Conservation (phyloP, 2,888 invertebrate species). For the Gortyna flavago region DNA sequence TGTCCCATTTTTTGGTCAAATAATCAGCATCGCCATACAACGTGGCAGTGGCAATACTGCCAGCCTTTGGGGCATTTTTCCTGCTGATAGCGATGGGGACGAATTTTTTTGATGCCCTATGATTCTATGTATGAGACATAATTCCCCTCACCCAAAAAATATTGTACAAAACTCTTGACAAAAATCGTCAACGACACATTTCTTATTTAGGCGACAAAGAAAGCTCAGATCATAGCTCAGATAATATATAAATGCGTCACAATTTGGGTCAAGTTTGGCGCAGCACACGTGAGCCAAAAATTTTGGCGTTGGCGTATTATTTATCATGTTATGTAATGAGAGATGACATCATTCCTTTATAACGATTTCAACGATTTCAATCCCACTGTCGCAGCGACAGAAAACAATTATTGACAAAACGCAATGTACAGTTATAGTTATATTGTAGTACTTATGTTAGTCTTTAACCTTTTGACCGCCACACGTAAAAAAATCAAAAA, state of each 20-base stretch:
- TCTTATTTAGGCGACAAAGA: conserved; percentile 6
- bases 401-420: not conserved
- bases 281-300: conserved; percentile 37
- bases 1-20: too few species aligned
- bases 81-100: too few species aligned
- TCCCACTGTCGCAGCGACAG: not conserved
- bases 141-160: not conserved
- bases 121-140: not conserved
- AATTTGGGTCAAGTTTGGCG: conserved; percentile 53
- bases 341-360: conserved; percentile 39
- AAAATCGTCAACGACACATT: not conserved
- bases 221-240: conserved; percentile 27
- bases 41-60: too few species aligned
- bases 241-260: not conserved
- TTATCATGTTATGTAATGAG: conserved; percentile 46
- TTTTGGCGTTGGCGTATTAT: conserved; percentile 47
- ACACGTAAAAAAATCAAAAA: too few species aligned
- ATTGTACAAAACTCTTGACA: not conserved
- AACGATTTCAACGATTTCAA: too few species aligned
- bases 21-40: too few species aligned
- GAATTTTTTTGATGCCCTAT: too few species aligned
- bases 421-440: too few species aligned
- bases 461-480: too few species aligned
- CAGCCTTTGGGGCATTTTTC: too few species aligned
- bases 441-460: too few species aligned